Percentiles rank a stretch among this genome's conserved stretches.
These are phyloP conservation scores for Champsocephalus gunnari DNA, from an alignment of 2,797 vertebrate genomes.

Conservation along the genomic window DNA sequence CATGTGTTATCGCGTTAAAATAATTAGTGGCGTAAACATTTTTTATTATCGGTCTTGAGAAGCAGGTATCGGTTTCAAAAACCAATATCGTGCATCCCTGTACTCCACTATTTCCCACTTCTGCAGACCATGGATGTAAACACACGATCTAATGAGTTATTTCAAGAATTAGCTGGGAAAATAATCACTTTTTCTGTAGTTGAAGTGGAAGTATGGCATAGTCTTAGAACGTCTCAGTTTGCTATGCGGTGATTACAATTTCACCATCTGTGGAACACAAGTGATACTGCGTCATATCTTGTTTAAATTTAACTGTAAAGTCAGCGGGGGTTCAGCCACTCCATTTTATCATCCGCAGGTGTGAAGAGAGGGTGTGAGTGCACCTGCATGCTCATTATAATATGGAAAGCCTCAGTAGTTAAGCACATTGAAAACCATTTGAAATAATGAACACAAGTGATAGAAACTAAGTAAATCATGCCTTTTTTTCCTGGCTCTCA, in stretches of 20 bases:
- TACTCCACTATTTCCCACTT: no score
- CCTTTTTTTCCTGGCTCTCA: background rate
- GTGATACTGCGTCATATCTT: background rate
- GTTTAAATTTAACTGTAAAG: background rate
- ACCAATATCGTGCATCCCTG: no score
- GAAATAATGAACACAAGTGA: background rate
- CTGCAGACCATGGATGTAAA: constrained; percentile 7
- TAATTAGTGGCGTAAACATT: no score
- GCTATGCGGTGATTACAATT: background rate
- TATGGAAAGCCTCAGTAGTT: constrained; percentile 7
- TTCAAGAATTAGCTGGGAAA: background rate
- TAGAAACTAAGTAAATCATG: background rate
- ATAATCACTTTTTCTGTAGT: background rate
- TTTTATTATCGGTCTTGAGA: no score
- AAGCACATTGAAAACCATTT: constrained; percentile 17
- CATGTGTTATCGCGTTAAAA: no score
- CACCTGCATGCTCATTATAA: constrained; percentile 11
- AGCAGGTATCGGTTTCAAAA: no score
- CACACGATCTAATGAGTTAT: background rate
- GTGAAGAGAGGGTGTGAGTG: constrained; percentile 39
- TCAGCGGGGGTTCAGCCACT: background rate
- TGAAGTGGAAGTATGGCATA: background rate
- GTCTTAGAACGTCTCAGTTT: background rate
- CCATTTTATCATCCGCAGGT: constrained; percentile 41
- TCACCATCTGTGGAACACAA: background rate